These are phyloP conservation scores for Temnothorax nylanderi DNA, from an alignment of 1,140 invertebrate genomes.

Conservation along the genomic window DNA sequence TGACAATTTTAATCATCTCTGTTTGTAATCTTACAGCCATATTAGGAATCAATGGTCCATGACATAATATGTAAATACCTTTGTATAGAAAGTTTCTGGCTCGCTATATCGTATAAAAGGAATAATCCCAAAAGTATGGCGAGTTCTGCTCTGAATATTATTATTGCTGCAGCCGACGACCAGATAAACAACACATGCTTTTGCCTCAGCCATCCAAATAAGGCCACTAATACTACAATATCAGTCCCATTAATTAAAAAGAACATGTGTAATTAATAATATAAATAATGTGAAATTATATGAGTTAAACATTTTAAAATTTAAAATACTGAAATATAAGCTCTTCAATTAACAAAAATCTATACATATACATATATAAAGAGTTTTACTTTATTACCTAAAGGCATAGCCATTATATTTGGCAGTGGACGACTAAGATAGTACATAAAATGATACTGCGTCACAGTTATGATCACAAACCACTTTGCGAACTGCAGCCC, in stretches of 20 bases:
- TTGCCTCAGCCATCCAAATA: conserved; percentile 94
- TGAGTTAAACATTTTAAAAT: neutral
- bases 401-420: conserved; percentile 97
- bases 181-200: conserved; percentile 92
- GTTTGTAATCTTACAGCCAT: conserved; percentile 71
- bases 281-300: neutral
- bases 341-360: neutral
- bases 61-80: conserved; percentile 80
- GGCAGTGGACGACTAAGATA: conserved; percentile 97
- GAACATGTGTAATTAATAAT: neutral
- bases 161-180: conserved; percentile 93
- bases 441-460: conserved; percentile 99
- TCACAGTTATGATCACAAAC: conserved; percentile 94
- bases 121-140: conserved; percentile 95
- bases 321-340: neutral
- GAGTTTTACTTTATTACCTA: conserved; percentile 89
- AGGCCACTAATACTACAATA: conserved; percentile 94
- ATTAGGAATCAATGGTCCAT: conserved; percentile 68
- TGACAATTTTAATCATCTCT: conserved; percentile 70
- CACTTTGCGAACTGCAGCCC: conserved; percentile 92
- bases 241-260: conserved; percentile 39
- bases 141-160: conserved; percentile 97
- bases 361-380: neutral
- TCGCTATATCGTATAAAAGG: conserved; percentile 91
- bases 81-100: conserved; percentile 84